Percentiles rank a stretch among this genome's conserved stretches.
Conservation (phyloP, 2,797 vertebrate genomes). For the Amphiprion clarkii region DNA sequence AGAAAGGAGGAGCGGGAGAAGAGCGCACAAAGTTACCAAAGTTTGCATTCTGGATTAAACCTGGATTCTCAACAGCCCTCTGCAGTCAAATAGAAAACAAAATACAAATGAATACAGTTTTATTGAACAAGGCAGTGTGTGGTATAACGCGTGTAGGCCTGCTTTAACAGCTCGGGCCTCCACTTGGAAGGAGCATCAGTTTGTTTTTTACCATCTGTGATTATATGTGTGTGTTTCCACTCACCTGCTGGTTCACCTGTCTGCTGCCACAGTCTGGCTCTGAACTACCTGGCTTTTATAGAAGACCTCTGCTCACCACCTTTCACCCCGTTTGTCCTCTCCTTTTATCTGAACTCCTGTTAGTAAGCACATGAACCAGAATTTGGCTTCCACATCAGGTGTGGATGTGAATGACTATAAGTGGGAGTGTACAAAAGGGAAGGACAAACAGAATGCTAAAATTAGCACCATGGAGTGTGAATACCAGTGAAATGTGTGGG, state of each 20-base stretch:
- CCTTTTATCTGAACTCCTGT: conserved; percentile 27
- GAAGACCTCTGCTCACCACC: conserved; percentile 24
- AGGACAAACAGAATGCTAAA: neutral
- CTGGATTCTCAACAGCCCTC: neutral
- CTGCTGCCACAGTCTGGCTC: conserved; percentile 1
- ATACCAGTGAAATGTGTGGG: neutral
- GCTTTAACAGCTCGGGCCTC: neutral
- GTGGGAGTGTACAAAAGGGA: neutral
- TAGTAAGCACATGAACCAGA: neutral
- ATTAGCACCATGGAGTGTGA: neutral
- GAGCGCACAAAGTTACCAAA: conserved; percentile 7
- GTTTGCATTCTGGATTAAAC: conserved; percentile 56
- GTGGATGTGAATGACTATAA: neutral
- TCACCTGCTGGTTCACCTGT: conserved; percentile 53
- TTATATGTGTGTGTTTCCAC: conserved; percentile 41
- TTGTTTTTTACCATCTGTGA: conserved; percentile 18
- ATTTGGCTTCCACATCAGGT: neutral
- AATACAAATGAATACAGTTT: neutral
- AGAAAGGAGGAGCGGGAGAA: conserved; percentile 52
- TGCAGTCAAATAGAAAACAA: neutral
- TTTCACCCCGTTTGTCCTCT: conserved; percentile 43
- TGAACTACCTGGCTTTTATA: conserved; percentile 47
- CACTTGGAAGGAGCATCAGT: neutral
- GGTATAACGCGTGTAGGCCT: neutral
- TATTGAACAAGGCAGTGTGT: neutral